phyloP scores from a whole-genome alignment of 2,113 vertebrate species.

The human region GRCh38 chr2:65783001-65783500 shows the following conservation, averaged over 20 bases:
- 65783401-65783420: background rate
- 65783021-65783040: background rate
- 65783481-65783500: background rate
- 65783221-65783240: background rate
- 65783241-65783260: background rate
- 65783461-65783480: background rate
- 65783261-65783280: background rate
- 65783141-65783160: background rate
- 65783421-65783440: background rate
- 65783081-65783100: background rate
- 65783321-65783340: slow-evolving; percentile 21
- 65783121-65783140: background rate
- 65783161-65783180: background rate
- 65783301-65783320: background rate
- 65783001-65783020: background rate
- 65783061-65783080: slow-evolving; percentile 7
- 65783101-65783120: background rate
- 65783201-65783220: background rate
- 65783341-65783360: background rate
- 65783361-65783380: background rate
- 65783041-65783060: background rate
- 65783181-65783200: background rate
- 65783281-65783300: slow-evolving; percentile 36
- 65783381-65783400: background rate
- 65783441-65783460: background rate